Evolutionary conservation across 2,113 vertebrate species (phyloP).

Genomic region (Etia nguti): DNA sequence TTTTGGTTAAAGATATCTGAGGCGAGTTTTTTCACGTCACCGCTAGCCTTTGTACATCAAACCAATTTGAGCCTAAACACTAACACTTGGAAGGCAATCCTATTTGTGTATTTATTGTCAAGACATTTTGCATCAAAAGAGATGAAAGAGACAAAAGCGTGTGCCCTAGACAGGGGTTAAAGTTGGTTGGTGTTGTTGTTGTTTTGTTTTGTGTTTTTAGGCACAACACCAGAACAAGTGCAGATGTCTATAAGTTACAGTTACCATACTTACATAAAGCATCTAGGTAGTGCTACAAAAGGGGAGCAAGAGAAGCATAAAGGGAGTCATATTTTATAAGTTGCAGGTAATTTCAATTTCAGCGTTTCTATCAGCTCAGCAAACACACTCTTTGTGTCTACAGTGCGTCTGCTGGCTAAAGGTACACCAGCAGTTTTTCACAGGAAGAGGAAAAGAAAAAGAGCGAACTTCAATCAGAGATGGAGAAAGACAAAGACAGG

Average conservation of each 20-base stretch:
- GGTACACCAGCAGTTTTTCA: neutral
- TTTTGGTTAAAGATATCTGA: neutral
- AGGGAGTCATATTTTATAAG: neutral
- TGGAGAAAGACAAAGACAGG: neutral
- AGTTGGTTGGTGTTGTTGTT: neutral
- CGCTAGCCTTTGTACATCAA: neutral
- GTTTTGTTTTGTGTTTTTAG: neutral
- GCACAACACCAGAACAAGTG: neutral
- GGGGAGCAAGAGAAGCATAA: neutral
- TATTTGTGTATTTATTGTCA: neutral
- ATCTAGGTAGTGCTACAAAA: neutral
- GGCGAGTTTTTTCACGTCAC: neutral
- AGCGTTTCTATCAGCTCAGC: neutral
- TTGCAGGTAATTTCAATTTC: neutral
- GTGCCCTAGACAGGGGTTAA: neutral
- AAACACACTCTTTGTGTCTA: neutral
- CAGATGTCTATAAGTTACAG: neutral
- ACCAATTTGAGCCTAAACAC: neutral
- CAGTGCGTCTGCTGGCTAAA: neutral
- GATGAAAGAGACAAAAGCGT: neutral
- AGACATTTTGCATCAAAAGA: neutral
- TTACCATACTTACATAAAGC: neutral
- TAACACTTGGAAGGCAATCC: neutral
- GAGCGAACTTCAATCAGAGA: no score
- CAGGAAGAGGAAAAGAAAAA: no score